Conservation (phyloP, 2,113 vertebrate genomes). For the Colaptes auratus region DNA sequence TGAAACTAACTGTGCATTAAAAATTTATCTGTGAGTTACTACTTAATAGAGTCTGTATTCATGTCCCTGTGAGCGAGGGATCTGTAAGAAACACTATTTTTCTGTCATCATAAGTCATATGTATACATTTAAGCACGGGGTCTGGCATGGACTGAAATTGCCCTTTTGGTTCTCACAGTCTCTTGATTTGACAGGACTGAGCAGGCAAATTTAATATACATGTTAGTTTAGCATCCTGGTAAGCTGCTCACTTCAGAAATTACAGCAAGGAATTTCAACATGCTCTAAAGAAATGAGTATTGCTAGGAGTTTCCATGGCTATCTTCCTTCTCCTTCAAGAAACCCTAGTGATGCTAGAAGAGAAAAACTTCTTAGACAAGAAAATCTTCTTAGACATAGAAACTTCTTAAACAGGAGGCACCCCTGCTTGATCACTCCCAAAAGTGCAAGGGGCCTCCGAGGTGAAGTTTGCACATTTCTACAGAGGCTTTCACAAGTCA, state of each 20-base stretch:
- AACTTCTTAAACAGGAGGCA: too few relatives aligned
- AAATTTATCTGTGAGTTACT: background rate
- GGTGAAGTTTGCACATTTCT: too few relatives aligned
- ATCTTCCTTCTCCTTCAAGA: background rate
- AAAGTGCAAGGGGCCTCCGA: too few relatives aligned
- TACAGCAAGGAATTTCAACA: background rate
- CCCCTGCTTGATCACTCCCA: too few relatives aligned
- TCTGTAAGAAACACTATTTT: background rate
- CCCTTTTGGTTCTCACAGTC: background rate
- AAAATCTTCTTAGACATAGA: too few relatives aligned
- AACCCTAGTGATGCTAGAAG: background rate
- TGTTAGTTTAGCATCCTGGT: background rate
- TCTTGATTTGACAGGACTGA: background rate
- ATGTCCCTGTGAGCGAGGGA: background rate
- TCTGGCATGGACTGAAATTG: background rate
- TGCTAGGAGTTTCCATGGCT: background rate
- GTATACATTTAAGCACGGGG: background rate
- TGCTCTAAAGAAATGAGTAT: background rate
- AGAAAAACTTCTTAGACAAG: too few relatives aligned
- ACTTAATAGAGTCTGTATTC: background rate
- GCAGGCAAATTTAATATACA: rapidly evolving
- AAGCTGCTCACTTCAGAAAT: background rate
- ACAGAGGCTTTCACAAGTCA: too few relatives aligned
- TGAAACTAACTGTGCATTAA: background rate
- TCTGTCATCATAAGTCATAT: background rate